phyloP scores from a whole-genome alignment of 2,797 vertebrate genomes.

The Iguana delicatissima region DNA sequence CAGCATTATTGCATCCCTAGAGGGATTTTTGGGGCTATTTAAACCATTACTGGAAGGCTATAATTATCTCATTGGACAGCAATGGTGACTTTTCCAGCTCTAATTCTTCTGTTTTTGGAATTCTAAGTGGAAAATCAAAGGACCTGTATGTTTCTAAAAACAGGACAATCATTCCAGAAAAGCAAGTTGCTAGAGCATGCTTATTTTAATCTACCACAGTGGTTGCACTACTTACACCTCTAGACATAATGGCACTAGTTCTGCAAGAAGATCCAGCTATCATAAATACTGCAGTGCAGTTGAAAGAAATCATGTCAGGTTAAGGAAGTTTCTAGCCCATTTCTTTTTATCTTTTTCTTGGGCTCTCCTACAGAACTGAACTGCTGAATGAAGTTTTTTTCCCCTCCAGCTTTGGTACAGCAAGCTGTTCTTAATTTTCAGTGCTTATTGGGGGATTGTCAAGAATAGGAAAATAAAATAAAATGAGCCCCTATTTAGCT shows the following conservation, averaged over 20 bases:
- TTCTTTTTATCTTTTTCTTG: background rate
- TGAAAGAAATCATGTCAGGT: constrained; percentile 28
- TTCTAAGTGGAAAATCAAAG: background rate
- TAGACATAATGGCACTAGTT: background rate
- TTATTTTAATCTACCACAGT: constrained; percentile 23
- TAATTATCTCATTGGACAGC: background rate
- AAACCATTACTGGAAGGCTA: background rate
- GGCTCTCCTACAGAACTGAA: background rate
- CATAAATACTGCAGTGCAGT: constrained; percentile 48
- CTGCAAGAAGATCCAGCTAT: constrained; percentile 23
- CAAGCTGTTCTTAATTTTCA: background rate
- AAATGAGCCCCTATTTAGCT: background rate
- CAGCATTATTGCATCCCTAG: background rate
- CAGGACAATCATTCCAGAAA: constrained; percentile 17
- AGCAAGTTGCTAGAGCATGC: constrained; percentile 2
- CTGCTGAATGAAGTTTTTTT: background rate
- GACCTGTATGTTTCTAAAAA: constrained; percentile 27
- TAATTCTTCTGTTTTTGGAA: constrained; percentile 21
- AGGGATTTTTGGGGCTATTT: background rate
- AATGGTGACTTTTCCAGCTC: background rate
- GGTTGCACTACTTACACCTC: background rate
- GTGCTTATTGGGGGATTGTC: background rate
- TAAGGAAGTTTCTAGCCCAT: constrained; percentile 1
- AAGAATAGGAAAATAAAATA: background rate
- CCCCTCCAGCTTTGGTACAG: accelerated